Percentiles rank a stretch among this genome's conserved stretches.
phyloP scores from a whole-genome alignment of 2,113 vertebrate species.

The Hyla sarda region DNA sequence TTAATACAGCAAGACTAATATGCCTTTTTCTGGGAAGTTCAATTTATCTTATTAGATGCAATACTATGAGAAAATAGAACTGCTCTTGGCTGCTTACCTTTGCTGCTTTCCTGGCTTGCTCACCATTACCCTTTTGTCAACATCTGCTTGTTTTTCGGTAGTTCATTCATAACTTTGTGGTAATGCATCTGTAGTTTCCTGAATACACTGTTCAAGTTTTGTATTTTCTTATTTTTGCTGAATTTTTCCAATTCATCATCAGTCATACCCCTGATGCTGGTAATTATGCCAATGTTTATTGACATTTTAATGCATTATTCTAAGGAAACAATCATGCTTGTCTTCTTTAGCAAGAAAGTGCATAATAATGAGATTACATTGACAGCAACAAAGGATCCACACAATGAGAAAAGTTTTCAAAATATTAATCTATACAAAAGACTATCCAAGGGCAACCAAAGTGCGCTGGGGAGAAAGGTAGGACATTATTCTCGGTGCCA shows the following conservation, averaged over 20 bases:
- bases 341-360: conserved; percentile 3
- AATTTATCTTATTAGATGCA: not conserved
- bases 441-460: conserved; percentile 25
- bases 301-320: conserved; percentile 40
- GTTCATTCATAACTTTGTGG: not conserved
- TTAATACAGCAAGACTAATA: not conserved
- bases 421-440: conserved; percentile 29
- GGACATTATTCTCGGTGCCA: not conserved
- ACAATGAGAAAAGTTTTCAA: conserved; percentile 27
- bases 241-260: not conserved
- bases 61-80: not conserved
- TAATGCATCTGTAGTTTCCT: not conserved
- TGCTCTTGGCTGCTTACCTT: not conserved
- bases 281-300: conserved; percentile 38
- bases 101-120: not conserved
- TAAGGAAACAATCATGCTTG: conserved; percentile 29
- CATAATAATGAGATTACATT: conserved; percentile 40
- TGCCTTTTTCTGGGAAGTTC: not conserved
- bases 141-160: not conserved
- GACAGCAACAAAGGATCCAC: conserved; percentile 5
- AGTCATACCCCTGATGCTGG: conserved; percentile 6
- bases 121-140: not conserved
- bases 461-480: not conserved
- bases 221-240: not conserved
- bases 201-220: not conserved